phyloP scores from a whole-genome alignment of 2,888 invertebrate species.

The Arenicola marina region DNA sequence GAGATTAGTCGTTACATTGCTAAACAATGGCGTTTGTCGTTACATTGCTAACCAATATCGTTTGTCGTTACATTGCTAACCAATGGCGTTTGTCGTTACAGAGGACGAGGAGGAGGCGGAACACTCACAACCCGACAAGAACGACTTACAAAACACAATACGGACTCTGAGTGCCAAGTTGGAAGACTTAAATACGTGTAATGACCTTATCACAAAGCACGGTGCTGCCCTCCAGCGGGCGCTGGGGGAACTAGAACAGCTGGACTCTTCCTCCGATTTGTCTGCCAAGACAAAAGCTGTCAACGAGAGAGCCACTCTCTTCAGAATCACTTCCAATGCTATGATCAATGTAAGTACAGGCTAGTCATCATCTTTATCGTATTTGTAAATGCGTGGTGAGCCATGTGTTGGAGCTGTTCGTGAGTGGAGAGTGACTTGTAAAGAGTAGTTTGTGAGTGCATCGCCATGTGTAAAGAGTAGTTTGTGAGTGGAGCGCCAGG shows the following conservation, averaged over 20 bases:
- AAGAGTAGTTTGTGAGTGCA: no score
- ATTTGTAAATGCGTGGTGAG: no score
- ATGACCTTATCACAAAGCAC: conserved; percentile 87
- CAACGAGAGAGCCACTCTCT: conserved; percentile 89
- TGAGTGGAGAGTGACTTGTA: no score
- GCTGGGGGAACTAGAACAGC: conserved; percentile 58
- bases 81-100: conserved; percentile 56
- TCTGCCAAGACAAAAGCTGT: conserved; percentile 74
- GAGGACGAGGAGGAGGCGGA: conserved; percentile 71
- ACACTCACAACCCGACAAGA: conserved; percentile 60
- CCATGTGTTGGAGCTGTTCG: no score
- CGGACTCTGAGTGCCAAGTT: conserved; percentile 74
- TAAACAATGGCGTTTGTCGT: no score
- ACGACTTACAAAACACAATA: conserved; percentile 65
- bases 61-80: no score
- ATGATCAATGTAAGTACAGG: conserved; percentile 95
- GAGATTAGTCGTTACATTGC: no score
- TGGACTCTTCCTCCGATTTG: conserved; percentile 43
- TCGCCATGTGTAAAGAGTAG: no score
- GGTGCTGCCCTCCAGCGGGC: conserved; percentile 77
- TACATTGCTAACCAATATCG: no score
- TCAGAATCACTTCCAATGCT: conserved; percentile 92
- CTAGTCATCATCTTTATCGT: no score
- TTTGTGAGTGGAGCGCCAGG: no score
- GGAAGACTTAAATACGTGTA: conserved; percentile 89